phyloP scores from a whole-genome alignment of 2,888 invertebrate genomes.

The Blera fallax region DNA sequence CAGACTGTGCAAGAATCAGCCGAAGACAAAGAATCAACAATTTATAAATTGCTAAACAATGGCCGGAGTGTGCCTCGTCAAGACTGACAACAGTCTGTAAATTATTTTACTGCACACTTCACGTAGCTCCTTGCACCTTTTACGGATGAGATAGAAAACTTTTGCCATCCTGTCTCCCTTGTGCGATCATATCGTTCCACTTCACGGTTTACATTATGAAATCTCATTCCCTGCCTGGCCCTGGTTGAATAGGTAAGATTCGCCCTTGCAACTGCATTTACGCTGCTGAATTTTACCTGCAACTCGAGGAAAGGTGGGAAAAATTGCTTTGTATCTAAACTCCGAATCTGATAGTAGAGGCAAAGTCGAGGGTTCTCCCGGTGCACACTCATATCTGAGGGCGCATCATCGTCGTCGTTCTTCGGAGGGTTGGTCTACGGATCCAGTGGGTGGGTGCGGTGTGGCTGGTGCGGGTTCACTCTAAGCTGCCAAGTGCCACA shows the following conservation, averaged over 20 bases:
- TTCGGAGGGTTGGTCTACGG: background rate
- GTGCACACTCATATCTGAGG: background rate
- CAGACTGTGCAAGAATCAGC: background rate
- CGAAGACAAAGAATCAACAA: background rate
- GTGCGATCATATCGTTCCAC: background rate
- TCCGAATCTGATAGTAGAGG: constrained; percentile 15
- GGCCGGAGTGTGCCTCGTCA: constrained; percentile 2
- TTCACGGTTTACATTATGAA: constrained; percentile 1
- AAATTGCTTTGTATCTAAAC: constrained; percentile 21
- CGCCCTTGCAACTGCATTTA: background rate
- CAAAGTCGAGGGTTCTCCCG: constrained; percentile 17
- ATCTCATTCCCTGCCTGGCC: background rate
- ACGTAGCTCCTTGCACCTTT: background rate
- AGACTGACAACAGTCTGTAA: background rate
- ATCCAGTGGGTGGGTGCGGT: background rate
- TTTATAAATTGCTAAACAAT: constrained; percentile 23
- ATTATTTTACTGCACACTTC: background rate
- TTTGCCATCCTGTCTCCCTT: background rate
- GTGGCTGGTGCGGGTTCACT: background rate
- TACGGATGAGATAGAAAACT: background rate
- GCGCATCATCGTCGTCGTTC: background rate
- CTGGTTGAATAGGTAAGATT: background rate
- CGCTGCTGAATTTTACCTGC: background rate
- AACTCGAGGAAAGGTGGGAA: constrained; percentile 4
- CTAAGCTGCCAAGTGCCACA: constrained; percentile 17